Evolutionary conservation across 92 coral and sea anemone genomes (phyloP), one percentile per base, ranked within the genome.

Genomic region (Siderastrea siderea): DNA sequence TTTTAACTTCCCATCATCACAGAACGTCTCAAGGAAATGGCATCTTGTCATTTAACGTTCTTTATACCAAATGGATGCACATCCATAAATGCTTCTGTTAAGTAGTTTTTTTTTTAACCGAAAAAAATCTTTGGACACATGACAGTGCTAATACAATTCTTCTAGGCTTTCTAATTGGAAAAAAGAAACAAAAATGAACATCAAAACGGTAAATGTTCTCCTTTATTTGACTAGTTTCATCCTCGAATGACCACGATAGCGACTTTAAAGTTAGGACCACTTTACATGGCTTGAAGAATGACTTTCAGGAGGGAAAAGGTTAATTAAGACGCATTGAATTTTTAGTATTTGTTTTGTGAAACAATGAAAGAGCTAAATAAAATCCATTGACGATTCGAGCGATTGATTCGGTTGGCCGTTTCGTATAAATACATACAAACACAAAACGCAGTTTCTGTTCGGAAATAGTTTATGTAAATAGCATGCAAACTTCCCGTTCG

Each of bases 401-500:
- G 52, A 48, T 38, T 12, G 3, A 16, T 38, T 15, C 3, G 15
- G 47, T 19, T 12, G 47, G 2, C 4, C 13, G 12, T 9, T 26
- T 78, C 47, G 11, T 78, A 11, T 60, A 78, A 78, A 51, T 58
- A 62, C 55, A 51, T 58, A 62, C 55, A 61, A 78, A 48, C 50
- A 47, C 48, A 50, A 12, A 38, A 51, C 47, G 62, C 54, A 46
- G 62, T 57, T 82, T 74, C 78, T 49, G 47, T 57, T 82, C 75
- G 69, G 78, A 82, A 82, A 71, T 43, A 58, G 86, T 71, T 80
- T 80, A 57, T 68, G 77, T 59, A 57, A 43, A 70, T 44, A 58
- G 17, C n/a, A 45, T 19, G 71, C 80, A 60, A 62, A 74, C 73
- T 84, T 84, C 87, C 87, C 87, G 68, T 84, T 60, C 80, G 87